These are phyloP conservation scores for Lynx canadensis DNA, from an alignment of 2,113 vertebrate species.

Conservation along the genomic window DNA sequence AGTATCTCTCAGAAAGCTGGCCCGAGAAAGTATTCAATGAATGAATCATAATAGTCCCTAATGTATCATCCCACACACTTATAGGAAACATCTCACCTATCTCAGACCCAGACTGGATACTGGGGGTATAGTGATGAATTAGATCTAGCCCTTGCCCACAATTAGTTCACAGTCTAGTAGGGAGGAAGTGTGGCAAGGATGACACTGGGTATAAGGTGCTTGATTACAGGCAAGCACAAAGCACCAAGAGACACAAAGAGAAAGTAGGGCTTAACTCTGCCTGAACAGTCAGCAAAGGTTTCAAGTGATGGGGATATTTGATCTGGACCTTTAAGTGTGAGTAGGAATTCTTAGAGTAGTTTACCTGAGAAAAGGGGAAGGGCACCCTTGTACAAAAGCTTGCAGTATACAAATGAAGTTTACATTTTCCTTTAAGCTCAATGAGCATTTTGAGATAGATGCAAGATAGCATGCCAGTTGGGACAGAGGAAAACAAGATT, in stretches of 20 bases:
- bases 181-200: background rate
- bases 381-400: background rate
- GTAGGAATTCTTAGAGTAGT: background rate
- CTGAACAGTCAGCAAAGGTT: background rate
- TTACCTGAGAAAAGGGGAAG: background rate
- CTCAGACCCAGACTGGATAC: background rate
- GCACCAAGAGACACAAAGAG: background rate
- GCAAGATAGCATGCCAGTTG: background rate
- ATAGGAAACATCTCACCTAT: background rate
- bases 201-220: background rate
- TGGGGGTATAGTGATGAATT: background rate
- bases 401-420: background rate
- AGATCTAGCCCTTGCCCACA: background rate
- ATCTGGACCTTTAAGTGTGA: background rate
- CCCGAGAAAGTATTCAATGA: background rate
- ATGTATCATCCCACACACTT: background rate
- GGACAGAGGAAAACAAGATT: background rate
- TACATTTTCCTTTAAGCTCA: background rate
- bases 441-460: background rate
- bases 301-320: background rate
- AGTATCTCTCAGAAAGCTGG: background rate
- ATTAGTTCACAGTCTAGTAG: slow-evolving; percentile 25
- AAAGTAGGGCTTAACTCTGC: background rate
- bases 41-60: background rate
- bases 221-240: background rate